Evolutionary conservation across 2,113 vertebrate genomes (phyloP), one percentile per base, ranked within the genome.

Genomic region (Gavialis gangeticus): DNA sequence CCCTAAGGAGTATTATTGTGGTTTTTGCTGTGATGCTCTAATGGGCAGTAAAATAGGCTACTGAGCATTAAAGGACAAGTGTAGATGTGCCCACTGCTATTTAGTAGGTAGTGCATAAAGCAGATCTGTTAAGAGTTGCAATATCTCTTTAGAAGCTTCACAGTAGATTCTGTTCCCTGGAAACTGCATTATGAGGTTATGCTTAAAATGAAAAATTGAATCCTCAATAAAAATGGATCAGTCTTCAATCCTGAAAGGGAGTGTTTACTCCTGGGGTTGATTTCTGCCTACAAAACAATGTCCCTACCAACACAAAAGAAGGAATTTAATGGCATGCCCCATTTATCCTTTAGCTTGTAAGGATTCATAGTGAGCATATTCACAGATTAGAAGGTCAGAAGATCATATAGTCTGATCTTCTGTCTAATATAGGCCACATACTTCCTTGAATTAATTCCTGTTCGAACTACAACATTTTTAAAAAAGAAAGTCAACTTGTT

Each of bases 131-230:
- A 22, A 37, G 12, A 46, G 21, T 62, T 4, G 30, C 16, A 4
- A 1, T 18, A 27, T 63, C 1, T 71, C 63, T 85, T 62, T 59
- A 3, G n/a, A 90, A 84, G 57, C 75, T 88, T 67, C 3, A 1
- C 24, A 85, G 56, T 12, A 78, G 21, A 80, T 18, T 17, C 54
- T n/a, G 28, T 63, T 91, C 30, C 10, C 3, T 10, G 12, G 3
- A 6, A 78, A 78, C 6, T 11, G 3, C 12, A 28, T 59, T 17
- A 79, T 0, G 1, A 89, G 91, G 30, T 54, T 54, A 25, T 54
- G 16, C 30, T 54, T 14, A 34, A 14, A 0, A 55, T 17, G 11
- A 64, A 62, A 8, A 78, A 22, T 0, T 0, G 21, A 78, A 8
- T 16, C 22, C 81, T 87, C 75, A 77, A 2, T 19, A 88, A 81